Evolutionary conservation across 2,888 invertebrate genomes (phyloP).

Genomic region (Dryococelus australis): DNA sequence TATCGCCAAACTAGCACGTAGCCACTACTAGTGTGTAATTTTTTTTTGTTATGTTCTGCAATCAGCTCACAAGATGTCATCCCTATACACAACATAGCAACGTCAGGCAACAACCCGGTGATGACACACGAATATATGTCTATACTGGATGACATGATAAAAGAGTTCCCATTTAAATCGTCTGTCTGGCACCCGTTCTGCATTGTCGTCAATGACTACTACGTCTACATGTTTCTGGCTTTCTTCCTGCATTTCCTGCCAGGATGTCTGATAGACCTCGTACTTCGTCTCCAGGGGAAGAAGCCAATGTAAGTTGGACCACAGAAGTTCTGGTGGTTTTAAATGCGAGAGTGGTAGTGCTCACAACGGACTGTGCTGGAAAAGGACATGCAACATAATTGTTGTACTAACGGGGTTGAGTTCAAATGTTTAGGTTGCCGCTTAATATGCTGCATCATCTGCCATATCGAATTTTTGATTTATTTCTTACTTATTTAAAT

Average conservation of each 20-base stretch:
- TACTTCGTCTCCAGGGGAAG: background rate
- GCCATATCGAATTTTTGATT: too few species aligned
- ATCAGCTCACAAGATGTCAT: background rate
- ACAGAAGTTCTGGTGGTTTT: too few species aligned
- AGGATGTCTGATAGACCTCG: background rate
- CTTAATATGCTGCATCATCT: too few species aligned
- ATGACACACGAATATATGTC: background rate
- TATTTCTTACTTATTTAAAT: too few species aligned
- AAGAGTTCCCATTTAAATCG: background rate
- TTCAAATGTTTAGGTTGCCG: too few species aligned
- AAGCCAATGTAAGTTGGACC: background rate
- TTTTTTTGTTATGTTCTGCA: background rate
- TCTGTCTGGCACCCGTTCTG: background rate
- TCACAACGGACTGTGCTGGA: too few species aligned
- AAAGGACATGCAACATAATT: too few species aligned
- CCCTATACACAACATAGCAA: background rate
- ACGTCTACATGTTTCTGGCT: background rate
- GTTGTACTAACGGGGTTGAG: too few species aligned
- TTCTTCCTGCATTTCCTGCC: conserved; percentile 11
- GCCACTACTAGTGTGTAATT: too few species aligned
- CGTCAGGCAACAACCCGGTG: background rate
- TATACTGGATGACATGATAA: too few species aligned
- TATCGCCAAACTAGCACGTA: too few species aligned
- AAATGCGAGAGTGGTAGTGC: too few species aligned
- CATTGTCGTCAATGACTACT: background rate